Base-by-base conservation (phyloP, 2,797 vertebrate species). In the Kryptolebias ocellatus region DNA sequence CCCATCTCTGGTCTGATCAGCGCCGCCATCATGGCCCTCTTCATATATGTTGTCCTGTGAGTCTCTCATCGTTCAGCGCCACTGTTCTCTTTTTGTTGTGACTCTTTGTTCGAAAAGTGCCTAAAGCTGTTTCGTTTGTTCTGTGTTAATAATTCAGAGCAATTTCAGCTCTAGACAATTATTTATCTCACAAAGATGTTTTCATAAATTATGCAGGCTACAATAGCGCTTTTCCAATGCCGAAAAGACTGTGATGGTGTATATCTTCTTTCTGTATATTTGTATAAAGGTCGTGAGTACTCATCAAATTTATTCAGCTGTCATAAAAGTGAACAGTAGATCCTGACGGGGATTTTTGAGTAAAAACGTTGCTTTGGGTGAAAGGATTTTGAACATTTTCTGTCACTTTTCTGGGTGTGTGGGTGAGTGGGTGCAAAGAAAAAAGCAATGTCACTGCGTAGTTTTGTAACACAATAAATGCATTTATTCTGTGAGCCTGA, bases 1-100 rank as follows among this genome's bases (percentile, higher is more conserved):
- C 97, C 97, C 2, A 96, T 99, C 73, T 96, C 97, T 0, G 97
- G 96, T 2, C 74, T 98, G 44, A 95, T 99, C 86, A 99, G 97
- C 0, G 95, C 97, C 0, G 96, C 94, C 72, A 95, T 98, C 62
- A 99, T 98, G 97, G 96, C 96, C 0, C 68, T 98, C 53, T 95
- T 98, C 87, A 94, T 83, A 7, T 94, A 91, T 0, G 89, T 91
- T 3, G 64, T 97, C 74, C 90, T 92, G 45, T 94, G 53, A 79
- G 53, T 44, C 0, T 27, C 86, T 71, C 77, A 79, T 61, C 45
- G 47, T 60, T 11, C 58, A 44, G 9, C 20, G 1, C n/a, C 31
- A 37, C 67, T 31, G 31, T 24, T 9, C 7, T 53, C 54, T 34
- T 37, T 18, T 59, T 62, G 15, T 72, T 37, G 28, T 46, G 17